Conservation (phyloP, 1,140 invertebrate species). For the Saxidomus purpurata region DNA sequence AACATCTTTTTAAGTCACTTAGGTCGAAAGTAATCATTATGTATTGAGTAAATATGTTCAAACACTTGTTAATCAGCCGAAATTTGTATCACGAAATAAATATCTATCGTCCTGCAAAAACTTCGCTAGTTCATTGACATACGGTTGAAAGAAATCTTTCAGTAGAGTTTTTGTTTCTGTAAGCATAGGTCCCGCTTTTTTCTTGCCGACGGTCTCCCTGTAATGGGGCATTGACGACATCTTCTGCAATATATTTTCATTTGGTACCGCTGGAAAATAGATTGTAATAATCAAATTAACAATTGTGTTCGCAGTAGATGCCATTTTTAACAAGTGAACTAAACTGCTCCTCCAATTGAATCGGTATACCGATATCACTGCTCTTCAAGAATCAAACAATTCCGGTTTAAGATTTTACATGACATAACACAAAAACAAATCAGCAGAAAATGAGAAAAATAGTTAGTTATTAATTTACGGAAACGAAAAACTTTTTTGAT, state of each 20-base stretch:
- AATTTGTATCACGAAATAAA: background rate
- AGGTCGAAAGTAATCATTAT: too few relatives aligned
- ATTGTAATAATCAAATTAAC: background rate
- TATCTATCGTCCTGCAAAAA: constrained; percentile 25
- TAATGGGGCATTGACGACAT: background rate
- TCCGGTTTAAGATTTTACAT: background rate
- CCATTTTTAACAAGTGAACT: background rate
- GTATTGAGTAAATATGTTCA: too few relatives aligned
- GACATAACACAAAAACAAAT: background rate
- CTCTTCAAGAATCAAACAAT: background rate
- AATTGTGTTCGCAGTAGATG: background rate
- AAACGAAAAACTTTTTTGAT: too few relatives aligned
- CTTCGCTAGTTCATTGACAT: background rate
- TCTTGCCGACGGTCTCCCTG: background rate
- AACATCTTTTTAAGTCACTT: too few relatives aligned
- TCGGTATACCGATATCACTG: background rate
- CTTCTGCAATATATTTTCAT: background rate
- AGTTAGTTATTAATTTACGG: too few relatives aligned
- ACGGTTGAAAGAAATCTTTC: constrained; percentile 2
- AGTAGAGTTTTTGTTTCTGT: background rate
- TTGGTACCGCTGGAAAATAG: background rate
- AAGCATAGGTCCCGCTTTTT: constrained; percentile 2
- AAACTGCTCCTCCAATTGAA: background rate
- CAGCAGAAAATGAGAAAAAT: too few relatives aligned
- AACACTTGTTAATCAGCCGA: background rate